phyloP scores from a whole-genome alignment of 2,797 vertebrate species.

The Iguana delicatissima region DNA sequence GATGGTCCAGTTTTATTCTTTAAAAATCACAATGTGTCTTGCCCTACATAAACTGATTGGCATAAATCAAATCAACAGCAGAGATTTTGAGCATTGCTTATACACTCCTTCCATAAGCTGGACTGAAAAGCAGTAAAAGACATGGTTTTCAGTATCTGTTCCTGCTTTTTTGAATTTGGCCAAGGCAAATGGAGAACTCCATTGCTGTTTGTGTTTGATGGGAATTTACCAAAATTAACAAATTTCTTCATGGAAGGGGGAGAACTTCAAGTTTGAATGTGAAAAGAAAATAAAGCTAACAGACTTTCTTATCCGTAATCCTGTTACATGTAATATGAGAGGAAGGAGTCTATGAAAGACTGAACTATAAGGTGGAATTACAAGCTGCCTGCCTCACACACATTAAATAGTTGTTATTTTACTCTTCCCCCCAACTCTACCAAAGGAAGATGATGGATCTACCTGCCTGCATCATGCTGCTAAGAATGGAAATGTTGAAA shows the following conservation, averaged over 20 bases:
- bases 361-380: too few relatives aligned
- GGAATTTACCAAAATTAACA: background rate
- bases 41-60: too few relatives aligned
- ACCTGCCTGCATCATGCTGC: constrained; percentile 94
- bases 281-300: background rate
- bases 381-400: background rate
- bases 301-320: background rate
- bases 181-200: background rate
- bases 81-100: too few relatives aligned
- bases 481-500: constrained; percentile 90
- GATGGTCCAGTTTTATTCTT: too few relatives aligned
- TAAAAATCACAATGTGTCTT: too few relatives aligned
- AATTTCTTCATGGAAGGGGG: background rate
- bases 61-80: too few relatives aligned
- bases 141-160: too few relatives aligned
- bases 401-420: background rate
- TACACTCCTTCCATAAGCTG: too few relatives aligned
- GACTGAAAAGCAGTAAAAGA: too few relatives aligned
- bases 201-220: background rate
- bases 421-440: background rate
- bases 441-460: constrained; percentile 92
- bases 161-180: background rate
- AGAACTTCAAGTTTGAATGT: background rate
- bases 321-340: background rate
- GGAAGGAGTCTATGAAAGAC: background rate